phyloP scores from a whole-genome alignment of 2,113 vertebrate genomes.

The Monarcha castaneiventris region DNA sequence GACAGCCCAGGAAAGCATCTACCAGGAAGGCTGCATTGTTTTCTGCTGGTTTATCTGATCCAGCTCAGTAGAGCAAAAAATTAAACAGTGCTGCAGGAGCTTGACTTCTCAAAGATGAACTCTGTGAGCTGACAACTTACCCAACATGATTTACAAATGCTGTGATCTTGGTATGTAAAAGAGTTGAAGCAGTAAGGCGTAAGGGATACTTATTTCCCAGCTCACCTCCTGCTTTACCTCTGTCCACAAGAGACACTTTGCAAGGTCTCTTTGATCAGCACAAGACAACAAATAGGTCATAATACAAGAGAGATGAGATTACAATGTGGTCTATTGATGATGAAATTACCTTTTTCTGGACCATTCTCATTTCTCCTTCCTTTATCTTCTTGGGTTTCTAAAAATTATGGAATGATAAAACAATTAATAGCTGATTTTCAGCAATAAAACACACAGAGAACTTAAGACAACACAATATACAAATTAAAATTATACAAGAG shows the following conservation, averaged over 20 bases:
- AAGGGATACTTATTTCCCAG: not conserved
- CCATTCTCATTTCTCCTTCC: constrained; percentile 62
- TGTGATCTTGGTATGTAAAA: not conserved
- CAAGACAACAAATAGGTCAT: not conserved
- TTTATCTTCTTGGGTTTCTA: constrained; percentile 76
- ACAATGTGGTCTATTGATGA: not conserved
- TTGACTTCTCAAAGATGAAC: not conserved
- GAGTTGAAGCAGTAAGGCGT: not conserved
- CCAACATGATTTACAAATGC: not conserved
- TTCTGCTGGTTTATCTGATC: not conserved
- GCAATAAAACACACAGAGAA: not conserved
- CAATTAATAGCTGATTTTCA: not conserved
- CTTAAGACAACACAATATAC: not conserved
- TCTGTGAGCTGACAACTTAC: not conserved
- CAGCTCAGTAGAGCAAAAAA: not conserved
- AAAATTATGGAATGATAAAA: not conserved
- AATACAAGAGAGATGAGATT: not conserved
- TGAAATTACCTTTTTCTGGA: constrained; percentile 77
- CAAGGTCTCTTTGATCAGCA: not conserved
- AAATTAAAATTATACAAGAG: not conserved
- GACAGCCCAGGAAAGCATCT: not conserved
- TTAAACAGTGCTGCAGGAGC: not conserved
- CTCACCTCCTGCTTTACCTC: not conserved
- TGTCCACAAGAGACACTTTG: not conserved
- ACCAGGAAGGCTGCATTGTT: not conserved